These are phyloP conservation scores for Liparis tanakae DNA, from an alignment of 2,797 vertebrate genomes.

Conservation along the genomic window DNA sequence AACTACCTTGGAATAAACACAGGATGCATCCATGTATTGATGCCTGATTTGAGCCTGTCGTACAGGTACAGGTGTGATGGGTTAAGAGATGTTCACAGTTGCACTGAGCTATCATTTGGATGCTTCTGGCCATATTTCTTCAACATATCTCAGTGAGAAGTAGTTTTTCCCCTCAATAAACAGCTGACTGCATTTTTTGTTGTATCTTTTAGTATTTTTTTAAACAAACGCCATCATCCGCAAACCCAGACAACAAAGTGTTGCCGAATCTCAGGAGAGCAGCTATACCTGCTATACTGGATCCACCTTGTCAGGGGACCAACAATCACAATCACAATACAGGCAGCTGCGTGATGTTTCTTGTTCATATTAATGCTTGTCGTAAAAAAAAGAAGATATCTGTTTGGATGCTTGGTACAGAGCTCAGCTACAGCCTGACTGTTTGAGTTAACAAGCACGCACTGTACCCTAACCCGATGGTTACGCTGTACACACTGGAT, in stretches of 20 bases:
- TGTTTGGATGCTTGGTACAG: neutral
- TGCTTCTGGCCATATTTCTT: constrained; percentile 5
- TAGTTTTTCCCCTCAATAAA: constrained; percentile 13
- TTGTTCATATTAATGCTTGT: constrained; percentile 3
- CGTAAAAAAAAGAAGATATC: neutral
- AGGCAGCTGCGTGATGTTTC: neutral
- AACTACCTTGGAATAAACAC: neutral
- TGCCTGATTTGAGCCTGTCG: neutral
- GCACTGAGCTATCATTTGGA: constrained; percentile 23
- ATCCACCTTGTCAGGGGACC: constrained; percentile 7
- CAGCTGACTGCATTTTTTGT: constrained; percentile 18
- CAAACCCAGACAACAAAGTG: constrained; percentile 18
- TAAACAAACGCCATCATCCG: constrained; percentile 1
- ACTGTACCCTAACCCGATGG: neutral
- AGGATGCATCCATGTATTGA: neutral
- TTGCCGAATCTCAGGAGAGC: constrained; percentile 13
- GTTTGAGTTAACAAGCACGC: constrained; percentile 8
- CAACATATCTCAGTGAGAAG: constrained; percentile 30
- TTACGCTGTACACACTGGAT: constrained; percentile 1
- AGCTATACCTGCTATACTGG: constrained; percentile 21
- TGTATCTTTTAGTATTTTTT: neutral
- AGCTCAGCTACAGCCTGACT: neutral
- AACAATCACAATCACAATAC: constrained; percentile 14
- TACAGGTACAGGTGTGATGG: neutral
- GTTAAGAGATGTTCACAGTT: neutral